Percentiles rank a stretch among this genome's conserved stretches.
phyloP scores from a whole-genome alignment of 2,888 invertebrate species.

The Crossocerus cetratus region DNA sequence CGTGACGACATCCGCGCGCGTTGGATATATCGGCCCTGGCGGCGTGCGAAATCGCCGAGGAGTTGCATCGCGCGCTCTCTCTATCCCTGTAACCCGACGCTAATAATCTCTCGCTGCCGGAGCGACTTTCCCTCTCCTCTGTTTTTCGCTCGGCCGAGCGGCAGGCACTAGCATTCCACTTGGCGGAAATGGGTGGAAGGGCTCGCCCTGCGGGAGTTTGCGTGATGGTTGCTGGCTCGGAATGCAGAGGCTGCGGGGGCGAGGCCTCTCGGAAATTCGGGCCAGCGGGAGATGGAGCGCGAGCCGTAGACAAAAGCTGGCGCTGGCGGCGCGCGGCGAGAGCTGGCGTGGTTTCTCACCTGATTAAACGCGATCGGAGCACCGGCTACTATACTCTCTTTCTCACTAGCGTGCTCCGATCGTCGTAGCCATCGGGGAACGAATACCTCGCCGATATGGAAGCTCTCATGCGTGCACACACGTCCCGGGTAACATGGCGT shows the following conservation, averaged over 20 bases:
- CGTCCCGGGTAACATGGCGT: conserved; percentile 58
- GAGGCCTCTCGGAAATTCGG: conserved; percentile 2
- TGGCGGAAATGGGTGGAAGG: background rate
- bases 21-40: conserved; percentile 13
- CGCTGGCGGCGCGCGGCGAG: conserved; percentile 43
- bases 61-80: conserved; percentile 17
- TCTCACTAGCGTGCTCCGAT: conserved; percentile 2
- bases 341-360: conserved; percentile 61
- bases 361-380: conserved; percentile 60
- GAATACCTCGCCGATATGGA: conserved; percentile 27
- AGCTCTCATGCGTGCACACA: conserved; percentile 34
- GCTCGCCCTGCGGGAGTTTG: background rate
- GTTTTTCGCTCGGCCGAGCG: too few relatives aligned
- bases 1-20: conserved; percentile 48
- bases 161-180: too few relatives aligned
- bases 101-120: conserved; percentile 35
- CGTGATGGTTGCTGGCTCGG: background rate
- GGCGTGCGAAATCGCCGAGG: conserved; percentile 35
- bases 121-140: background rate
- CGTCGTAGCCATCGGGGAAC: conserved; percentile 12
- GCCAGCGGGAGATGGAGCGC: conserved; percentile 10
- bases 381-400: too few relatives aligned
- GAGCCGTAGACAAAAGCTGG: conserved; percentile 52
- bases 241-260: background rate
- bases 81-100: conserved; percentile 38